Evolutionary conservation across 2,113 vertebrate species (phyloP), one percentile per base, ranked within the genome.

Genomic region (Stigmatopora argus): DNA sequence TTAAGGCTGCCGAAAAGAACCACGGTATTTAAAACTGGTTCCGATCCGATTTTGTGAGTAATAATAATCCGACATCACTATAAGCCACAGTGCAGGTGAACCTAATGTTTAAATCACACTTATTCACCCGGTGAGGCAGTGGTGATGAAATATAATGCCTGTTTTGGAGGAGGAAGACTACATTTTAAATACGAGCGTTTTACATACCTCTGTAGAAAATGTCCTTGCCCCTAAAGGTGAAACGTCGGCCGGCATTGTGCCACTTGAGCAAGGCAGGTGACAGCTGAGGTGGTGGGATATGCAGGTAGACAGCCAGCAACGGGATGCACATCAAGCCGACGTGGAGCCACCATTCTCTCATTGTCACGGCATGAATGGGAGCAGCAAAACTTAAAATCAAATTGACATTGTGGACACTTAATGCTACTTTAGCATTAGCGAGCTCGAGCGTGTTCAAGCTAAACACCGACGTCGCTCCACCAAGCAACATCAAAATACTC

Each of bases 271-370:
- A 92, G 0, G 93, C 89, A 0, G 93, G 88, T 0, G 95, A 97
- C 0, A 92, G 92, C 74, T 92, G 89, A 0, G 95, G 95, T 1
- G 94, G 90, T 0, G 95, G 96, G 82, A 99, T 90, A 82, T 97
- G 92, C 66, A 96, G 90, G 84, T 97, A 98, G 0, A 96, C 91
- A 0, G 96, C 94, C 0, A 96, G 77, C 69, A 99, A 91, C 17
- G 96, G 95, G 47, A 96, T 75, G 0, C 81, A 92, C 79, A 98
- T 73, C 13, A 97, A 77, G 48, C 91, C 91, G 74, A 95, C 90
- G 58, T 94, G 94, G 13, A 96, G 75, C 96, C 95, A 98, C 94
- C 95, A 94, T 86, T 98, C 95, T 87, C 85, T 93, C 94, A 96
- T 94, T 73, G 89, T 61, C 59, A 61, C 45, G 38, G 21, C 41